Conservation (phyloP, 2,797 vertebrate species). For the Acanthurus leucopareius region DNA sequence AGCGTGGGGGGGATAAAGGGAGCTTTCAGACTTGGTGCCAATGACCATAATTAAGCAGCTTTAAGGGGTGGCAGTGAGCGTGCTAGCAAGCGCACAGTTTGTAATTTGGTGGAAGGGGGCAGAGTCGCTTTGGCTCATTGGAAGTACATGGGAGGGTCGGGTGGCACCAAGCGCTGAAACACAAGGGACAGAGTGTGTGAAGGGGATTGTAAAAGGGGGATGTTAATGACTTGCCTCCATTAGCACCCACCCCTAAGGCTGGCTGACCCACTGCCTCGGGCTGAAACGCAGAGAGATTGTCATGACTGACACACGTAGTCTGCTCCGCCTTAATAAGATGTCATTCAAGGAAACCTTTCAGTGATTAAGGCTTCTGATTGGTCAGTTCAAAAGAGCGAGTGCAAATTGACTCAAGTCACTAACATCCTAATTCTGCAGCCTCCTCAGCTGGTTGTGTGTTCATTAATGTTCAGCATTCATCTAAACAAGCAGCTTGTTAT, state of each 20-base stretch:
- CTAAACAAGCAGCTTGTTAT: constrained; percentile 16
- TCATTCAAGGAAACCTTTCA: constrained; percentile 61
- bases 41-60: constrained; percentile 88
- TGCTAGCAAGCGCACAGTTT: constrained; percentile 76
- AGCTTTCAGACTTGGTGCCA: constrained; percentile 86
- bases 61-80: constrained; percentile 85
- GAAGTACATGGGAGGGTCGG: constrained; percentile 73
- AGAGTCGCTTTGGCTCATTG: constrained; percentile 75
- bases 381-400: constrained; percentile 32
- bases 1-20: constrained; percentile 86
- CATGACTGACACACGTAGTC: constrained; percentile 52
- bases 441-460: constrained; percentile 33
- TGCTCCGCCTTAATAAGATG: constrained; percentile 50
- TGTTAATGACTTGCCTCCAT: constrained; percentile 81
- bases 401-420: constrained; percentile 22
- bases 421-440: constrained; percentile 7
- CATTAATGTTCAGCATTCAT: constrained; percentile 41
- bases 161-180: constrained; percentile 74
- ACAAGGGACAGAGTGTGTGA: constrained; percentile 80
- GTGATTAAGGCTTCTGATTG: constrained; percentile 18
- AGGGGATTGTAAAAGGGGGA: constrained; percentile 78
- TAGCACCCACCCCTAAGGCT: constrained; percentile 73
- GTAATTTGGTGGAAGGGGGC: constrained; percentile 81
- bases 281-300: constrained; percentile 44
- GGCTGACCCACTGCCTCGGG: constrained; percentile 50